Evolutionary conservation across 2,797 vertebrate species (phyloP), one percentile per base, ranked within the genome.

Genomic region (Echiichthys vipera): DNA sequence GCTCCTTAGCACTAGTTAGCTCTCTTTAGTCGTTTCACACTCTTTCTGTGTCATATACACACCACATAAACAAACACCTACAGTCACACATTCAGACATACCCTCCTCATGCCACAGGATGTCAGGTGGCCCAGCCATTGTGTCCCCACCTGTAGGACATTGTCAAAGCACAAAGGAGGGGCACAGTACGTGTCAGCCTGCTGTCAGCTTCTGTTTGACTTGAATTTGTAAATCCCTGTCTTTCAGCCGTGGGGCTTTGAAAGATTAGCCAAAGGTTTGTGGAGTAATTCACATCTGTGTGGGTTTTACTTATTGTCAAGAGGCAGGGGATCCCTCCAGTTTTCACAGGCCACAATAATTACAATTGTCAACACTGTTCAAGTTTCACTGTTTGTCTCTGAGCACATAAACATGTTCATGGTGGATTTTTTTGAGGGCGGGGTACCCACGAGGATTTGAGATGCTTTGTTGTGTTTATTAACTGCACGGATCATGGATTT

Each of bases 71-170:
- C 49, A 63, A 6, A 43, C 63, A 45, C 54, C 18, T 20, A 39
- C 54, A 56, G n/a, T 14, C 51, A 39, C 54, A 53, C 47, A 69
- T 10, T 30, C 45, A 75, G 11, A 58, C 45, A 17, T 6, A 30
- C 65, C 39, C 13, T 30, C 34, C 29, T 74, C 56, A n/a, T 76
- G 65, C 64, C 76, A 69, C 78, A 85, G 90, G 86, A 81, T 70
- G 84, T 87, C 86, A 89, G 74, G 78, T 89, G 34, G 79, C 74
- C 64, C 36, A 4, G 45, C 74, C 25, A 65, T 88, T 87, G 88
- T 86, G 78, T 74, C 68, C 53, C 79, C 87, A 87, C 86, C 90
- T 88, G 84, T 86, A 88, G 82, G 80, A 84, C 81, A 75, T 81
- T 84, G 74, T 84, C 57, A 66, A 25, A 65, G 49, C 63, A 89